Evolutionary conservation across 2,113 vertebrate species (phyloP), one percentile per base, ranked within the genome.

Genomic region (Orycteropus afer): DNA sequence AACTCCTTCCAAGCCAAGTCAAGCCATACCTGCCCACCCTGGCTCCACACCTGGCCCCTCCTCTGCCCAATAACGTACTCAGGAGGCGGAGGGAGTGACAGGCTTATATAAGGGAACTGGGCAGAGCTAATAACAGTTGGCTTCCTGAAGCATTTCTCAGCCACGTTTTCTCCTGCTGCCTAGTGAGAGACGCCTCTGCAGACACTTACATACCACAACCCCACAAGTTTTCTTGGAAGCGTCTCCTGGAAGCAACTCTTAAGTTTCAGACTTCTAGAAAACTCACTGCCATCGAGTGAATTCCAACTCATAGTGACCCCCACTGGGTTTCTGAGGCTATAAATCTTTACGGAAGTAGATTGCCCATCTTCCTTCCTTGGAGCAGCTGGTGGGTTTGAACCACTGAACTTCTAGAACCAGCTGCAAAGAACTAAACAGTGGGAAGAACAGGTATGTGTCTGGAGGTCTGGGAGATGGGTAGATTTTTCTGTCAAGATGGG

Each of bases 121-220:
- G 20, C 3, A 0, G 7, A 3, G 1, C 27, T 0, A 3, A 3
- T 0, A 20, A 11, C 22, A 53, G 79, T 22, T 10, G 1, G 25
- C 9, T 15, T 89, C 34, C 13, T 14, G 53, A 15, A 25, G 42
- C 8, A 14, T 10, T 13, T 14, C 25, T 15, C 45, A 2, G 13
- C 34, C 0, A 15, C 10, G 27, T 25, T 20, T 6, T 18, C 45
- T 63, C 3, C 59, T 32, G 25, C 57, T 42, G 51, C 59, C 17
- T 37, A 7, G 8, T 37, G 47, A 20, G 32, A 55, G 23, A 5
- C 5, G 29, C 22, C 6, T 29, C 17, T 49, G 49, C n/a, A 7
- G 34, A 27, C 15, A 82, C 27, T 37, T 63, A 45, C 14, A 14
- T 37, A 10, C 13, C 14, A 11, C 40, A 57, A 2, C 10, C 2